phyloP scores from a whole-genome alignment of 2,797 vertebrate species.

The Meda fulgida region DNA sequence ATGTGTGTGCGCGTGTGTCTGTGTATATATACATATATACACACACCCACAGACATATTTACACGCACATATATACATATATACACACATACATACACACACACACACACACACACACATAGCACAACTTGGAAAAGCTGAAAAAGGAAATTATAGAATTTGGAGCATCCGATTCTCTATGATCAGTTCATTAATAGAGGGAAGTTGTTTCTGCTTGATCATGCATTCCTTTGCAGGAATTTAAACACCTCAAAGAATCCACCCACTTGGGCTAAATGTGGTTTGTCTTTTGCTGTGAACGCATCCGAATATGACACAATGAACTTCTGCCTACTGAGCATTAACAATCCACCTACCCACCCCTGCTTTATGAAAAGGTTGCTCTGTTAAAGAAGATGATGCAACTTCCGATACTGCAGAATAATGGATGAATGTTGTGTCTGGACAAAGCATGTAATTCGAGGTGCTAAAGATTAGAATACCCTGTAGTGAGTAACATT shows the following conservation, averaged over 20 bases:
- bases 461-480: not conserved
- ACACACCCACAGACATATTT: too few species aligned
- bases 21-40: too few species aligned
- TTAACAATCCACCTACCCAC: not conserved
- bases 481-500: slow-evolving; percentile 28
- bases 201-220: slow-evolving; percentile 42
- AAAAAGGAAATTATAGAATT: not conserved
- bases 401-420: not conserved
- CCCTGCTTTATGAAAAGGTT: slow-evolving; percentile 23
- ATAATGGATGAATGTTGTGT: not conserved
- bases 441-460: slow-evolving; percentile 6
- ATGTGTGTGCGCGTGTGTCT: too few species aligned
- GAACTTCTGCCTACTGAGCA: not conserved
- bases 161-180: not conserved
- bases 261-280: slow-evolving; percentile 45
- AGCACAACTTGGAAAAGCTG: not conserved
- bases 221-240: slow-evolving; percentile 38
- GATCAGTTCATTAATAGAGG: slow-evolving; percentile 41
- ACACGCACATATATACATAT: too few species aligned
- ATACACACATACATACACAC: too few species aligned
- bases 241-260: slow-evolving; percentile 39
- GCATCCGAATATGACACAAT: slow-evolving; percentile 11
- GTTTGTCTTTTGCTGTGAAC: slow-evolving; percentile 11
- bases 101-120: too few species aligned
- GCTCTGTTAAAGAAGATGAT: slow-evolving; percentile 9